Conservation (phyloP, 1,140 invertebrate species). For the Coelopa frigida region DNA sequence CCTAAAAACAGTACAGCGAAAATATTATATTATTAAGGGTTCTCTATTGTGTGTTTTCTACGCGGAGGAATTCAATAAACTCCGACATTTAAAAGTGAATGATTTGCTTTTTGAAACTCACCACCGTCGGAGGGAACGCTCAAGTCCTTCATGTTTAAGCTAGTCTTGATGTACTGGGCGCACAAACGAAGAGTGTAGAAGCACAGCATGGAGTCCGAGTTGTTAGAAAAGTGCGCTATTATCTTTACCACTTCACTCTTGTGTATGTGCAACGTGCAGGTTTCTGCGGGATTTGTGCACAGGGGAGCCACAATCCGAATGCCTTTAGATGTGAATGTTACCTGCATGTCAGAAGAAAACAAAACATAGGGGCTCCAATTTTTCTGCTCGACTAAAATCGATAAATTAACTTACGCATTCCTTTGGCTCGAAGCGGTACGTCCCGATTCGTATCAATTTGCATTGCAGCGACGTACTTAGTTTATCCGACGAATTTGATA, state of each 20-base stretch:
- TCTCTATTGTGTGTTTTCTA: too few relatives aligned
- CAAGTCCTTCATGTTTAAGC: conserved; percentile 56
- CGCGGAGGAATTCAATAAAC: too few relatives aligned
- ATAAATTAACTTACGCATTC: conserved; percentile 52
- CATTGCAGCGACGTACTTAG: conserved; percentile 53
- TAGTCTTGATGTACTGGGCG: conserved; percentile 58
- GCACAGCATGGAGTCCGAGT: conserved; percentile 63
- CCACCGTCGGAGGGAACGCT: conserved; percentile 17
- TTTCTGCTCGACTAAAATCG: not conserved
- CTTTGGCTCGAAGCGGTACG: conserved; percentile 63
- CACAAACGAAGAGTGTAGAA: conserved; percentile 62
- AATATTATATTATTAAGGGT: too few relatives aligned
- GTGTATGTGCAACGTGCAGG: conserved; percentile 56
- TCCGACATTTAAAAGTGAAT: too few relatives aligned
- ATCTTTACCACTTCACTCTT: conserved; percentile 62
- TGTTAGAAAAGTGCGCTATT: conserved; percentile 64
- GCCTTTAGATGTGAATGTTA: conserved; percentile 56
- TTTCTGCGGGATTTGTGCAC: conserved; percentile 51
- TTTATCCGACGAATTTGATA: conserved; percentile 21
- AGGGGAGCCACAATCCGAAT: conserved; percentile 61
- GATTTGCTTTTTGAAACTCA: too few relatives aligned
- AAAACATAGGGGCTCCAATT: conserved; percentile 4
- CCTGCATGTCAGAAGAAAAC: conserved; percentile 35
- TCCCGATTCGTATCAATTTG: conserved; percentile 70
- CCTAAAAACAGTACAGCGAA: too few relatives aligned